Percentiles rank a stretch among this genome's conserved stretches.
Conservation (phyloP, 1,140 invertebrate species). For the Ridgeia piscesae region DNA sequence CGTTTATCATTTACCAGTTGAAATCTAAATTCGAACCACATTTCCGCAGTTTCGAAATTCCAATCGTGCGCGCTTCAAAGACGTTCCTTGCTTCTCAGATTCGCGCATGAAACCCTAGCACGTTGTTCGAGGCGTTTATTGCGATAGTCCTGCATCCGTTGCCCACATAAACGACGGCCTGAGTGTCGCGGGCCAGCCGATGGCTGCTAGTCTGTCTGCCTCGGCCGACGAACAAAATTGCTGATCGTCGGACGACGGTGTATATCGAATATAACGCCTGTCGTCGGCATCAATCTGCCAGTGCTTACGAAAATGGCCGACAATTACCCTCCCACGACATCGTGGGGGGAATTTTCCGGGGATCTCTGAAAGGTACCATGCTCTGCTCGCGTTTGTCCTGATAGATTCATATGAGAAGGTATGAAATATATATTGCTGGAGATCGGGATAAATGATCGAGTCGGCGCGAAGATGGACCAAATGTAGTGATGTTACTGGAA, state of each 20-base stretch:
- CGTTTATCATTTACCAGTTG: neutral
- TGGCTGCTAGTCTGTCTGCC: neutral
- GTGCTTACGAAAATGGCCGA: neutral
- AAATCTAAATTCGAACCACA: slow-evolving; percentile 6
- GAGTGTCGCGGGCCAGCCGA: neutral
- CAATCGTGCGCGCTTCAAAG: neutral
- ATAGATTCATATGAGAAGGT: neutral
- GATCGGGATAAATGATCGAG: no score
- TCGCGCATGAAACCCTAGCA: neutral
- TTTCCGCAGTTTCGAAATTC: neutral
- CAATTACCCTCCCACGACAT: neutral
- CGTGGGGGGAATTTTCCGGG: neutral
- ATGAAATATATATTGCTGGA: no score
- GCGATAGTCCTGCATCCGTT: neutral
- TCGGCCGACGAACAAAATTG: neutral
- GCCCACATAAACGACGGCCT: neutral
- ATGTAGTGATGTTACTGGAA: no score
- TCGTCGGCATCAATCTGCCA: neutral
- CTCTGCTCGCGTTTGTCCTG: neutral
- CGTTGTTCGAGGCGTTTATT: neutral
- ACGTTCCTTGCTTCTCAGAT: neutral
- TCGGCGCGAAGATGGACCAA: no score
- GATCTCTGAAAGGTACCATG: neutral
- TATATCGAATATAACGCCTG: neutral
- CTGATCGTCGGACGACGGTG: neutral